Percentiles rank a stretch among this genome's conserved stretches.
These are phyloP conservation scores for Miichthys miiuy DNA, from an alignment of 2,797 vertebrate genomes.

Conservation along the genomic window DNA sequence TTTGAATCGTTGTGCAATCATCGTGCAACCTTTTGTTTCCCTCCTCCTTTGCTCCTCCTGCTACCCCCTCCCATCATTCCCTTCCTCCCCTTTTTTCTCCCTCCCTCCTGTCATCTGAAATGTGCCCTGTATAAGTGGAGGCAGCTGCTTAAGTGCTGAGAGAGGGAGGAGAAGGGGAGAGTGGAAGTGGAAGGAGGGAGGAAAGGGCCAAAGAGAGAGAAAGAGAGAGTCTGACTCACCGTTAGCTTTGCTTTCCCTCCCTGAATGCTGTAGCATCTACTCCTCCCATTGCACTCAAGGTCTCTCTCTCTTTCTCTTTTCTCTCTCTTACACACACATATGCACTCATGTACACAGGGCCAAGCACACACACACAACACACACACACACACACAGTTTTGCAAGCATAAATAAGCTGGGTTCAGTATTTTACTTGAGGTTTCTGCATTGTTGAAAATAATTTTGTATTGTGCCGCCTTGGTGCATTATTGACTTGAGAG, in stretches of 20 bases:
- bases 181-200: slow-evolving; percentile 75
- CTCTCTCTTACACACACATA: slow-evolving; percentile 26
- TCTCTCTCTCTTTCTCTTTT: slow-evolving; percentile 62
- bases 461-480: slow-evolving; percentile 58
- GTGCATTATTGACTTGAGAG: slow-evolving; percentile 74
- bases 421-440: slow-evolving; percentile 68
- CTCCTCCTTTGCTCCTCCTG: slow-evolving; percentile 65
- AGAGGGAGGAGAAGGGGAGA: slow-evolving; percentile 76
- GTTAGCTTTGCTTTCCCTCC: slow-evolving; percentile 83
- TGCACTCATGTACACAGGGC: slow-evolving; percentile 1
- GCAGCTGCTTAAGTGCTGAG: slow-evolving; percentile 87
- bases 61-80: slow-evolving; percentile 47
- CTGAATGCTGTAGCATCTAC: slow-evolving; percentile 83
- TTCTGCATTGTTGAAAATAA: slow-evolving; percentile 62
- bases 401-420: slow-evolving; percentile 59
- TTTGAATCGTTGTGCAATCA: slow-evolving; percentile 81
- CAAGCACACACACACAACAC: slow-evolving; percentile 16
- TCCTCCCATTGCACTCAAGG: slow-evolving; percentile 83
- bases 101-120: slow-evolving; percentile 82
- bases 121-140: slow-evolving; percentile 86
- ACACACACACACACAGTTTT: slow-evolving; percentile 35
- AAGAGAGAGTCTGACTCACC: slow-evolving; percentile 82
- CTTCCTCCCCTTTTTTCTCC: slow-evolving; percentile 56
- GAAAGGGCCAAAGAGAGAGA: slow-evolving; percentile 72
- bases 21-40: slow-evolving; percentile 84